These are phyloP conservation scores for Fulmarus glacialis DNA, from an alignment of 2,113 vertebrate genomes.

Conservation along the genomic window DNA sequence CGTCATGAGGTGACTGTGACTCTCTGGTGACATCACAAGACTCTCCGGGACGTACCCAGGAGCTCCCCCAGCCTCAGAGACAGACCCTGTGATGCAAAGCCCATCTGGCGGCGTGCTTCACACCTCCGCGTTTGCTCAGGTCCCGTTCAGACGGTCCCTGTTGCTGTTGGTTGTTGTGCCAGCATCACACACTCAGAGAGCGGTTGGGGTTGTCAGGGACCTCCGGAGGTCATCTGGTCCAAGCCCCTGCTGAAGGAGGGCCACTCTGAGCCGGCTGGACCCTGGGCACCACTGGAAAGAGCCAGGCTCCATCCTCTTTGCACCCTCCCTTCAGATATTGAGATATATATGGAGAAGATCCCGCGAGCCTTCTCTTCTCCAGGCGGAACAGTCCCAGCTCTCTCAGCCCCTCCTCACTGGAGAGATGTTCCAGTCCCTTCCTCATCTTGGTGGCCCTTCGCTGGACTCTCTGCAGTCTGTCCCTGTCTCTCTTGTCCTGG, in stretches of 20 bases:
- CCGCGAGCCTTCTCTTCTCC: not conserved
- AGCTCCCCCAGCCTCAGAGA: too few relatives aligned
- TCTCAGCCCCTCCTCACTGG: not conserved
- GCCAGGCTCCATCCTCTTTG: not conserved
- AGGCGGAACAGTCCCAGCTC: not conserved
- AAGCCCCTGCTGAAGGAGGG: not conserved
- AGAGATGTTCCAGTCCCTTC: not conserved
- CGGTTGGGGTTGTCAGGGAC: not conserved
- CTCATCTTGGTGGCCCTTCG: not conserved
- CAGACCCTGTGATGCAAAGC: not conserved
- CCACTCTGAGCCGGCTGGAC: not conserved
- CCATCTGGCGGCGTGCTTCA: not conserved
- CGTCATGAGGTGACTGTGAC: not conserved
- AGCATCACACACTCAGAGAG: too few relatives aligned
- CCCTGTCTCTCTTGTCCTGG: not conserved
- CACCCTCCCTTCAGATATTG: not conserved
- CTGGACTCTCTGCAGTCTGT: too few relatives aligned
- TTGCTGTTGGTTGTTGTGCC: not conserved
- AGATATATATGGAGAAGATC: not conserved
- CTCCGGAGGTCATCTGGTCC: not conserved
- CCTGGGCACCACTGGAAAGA: not conserved
- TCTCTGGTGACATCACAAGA: not conserved
- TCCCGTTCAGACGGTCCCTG: not conserved
- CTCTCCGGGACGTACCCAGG: not conserved
- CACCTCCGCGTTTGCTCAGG: accelerated